These are phyloP conservation scores for Macrostomum cliftonense DNA, from an alignment of 2,888 invertebrate species.

Conservation along the genomic window DNA sequence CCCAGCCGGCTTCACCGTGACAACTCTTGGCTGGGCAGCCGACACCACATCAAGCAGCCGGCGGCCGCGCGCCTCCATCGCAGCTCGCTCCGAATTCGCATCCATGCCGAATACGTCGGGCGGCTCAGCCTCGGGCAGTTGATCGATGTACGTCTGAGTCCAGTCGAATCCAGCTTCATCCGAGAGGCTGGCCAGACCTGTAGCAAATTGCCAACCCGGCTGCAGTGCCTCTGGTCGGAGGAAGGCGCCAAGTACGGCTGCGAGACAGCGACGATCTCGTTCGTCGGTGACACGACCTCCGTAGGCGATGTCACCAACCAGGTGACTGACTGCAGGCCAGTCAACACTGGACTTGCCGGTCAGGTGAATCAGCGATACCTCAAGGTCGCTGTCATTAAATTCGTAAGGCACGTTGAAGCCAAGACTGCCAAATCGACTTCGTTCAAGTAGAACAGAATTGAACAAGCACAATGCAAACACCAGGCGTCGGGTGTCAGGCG, in stretches of 20 bases:
- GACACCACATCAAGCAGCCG: conserved; percentile 26
- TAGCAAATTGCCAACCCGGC: neutral
- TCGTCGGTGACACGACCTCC: conserved; percentile 37
- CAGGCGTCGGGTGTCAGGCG: conserved; percentile 20
- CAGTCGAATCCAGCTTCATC: conserved; percentile 18
- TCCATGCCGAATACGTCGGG: conserved; percentile 36
- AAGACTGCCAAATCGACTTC: conserved; percentile 34
- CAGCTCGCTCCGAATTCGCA: conserved; percentile 31
- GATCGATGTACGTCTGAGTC: conserved; percentile 21
- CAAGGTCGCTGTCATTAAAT: conserved; percentile 36
- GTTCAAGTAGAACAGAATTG: conserved; percentile 34
- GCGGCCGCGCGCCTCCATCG: conserved; percentile 25
- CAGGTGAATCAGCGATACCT: conserved; percentile 18
- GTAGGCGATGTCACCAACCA: conserved; percentile 34
- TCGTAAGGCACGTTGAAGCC: conserved; percentile 38
- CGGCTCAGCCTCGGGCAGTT: conserved; percentile 26
- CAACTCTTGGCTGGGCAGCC: conserved; percentile 28
- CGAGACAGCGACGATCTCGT: conserved; percentile 32
- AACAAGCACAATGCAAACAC: conserved; percentile 34
- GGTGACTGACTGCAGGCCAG: conserved; percentile 33
- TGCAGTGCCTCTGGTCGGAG: conserved; percentile 9
- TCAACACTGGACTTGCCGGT: neutral
- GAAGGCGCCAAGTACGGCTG: conserved; percentile 24
- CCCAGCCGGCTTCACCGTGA: conserved; percentile 4
- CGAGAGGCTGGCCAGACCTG: conserved; percentile 15